Conservation (phyloP, 1,140 invertebrate species). For the Tachypleus tridentatus region DNA sequence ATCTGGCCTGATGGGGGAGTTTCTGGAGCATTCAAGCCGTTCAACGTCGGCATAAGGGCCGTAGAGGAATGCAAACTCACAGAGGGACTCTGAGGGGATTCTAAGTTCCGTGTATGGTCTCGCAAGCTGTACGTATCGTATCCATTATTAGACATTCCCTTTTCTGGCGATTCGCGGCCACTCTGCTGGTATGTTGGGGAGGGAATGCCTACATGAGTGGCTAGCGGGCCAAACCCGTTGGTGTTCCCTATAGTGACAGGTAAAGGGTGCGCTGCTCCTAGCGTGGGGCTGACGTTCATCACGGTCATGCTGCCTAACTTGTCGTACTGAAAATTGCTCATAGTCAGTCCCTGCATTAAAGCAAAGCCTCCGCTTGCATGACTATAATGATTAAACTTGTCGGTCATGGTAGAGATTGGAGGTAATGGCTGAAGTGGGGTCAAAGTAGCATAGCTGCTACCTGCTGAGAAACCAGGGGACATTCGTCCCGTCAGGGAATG, state of each 20-base stretch:
- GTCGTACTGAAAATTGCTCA: slow-evolving; percentile 29
- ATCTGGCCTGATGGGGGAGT: slow-evolving; percentile 41
- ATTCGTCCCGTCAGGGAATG: slow-evolving; percentile 29
- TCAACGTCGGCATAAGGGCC: slow-evolving; percentile 35
- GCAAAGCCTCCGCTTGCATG: slow-evolving; percentile 40
- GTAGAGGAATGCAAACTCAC: slow-evolving; percentile 33
- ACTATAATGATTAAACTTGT: slow-evolving; percentile 43
- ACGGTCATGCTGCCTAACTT: slow-evolving; percentile 42
- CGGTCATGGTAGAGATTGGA: slow-evolving; percentile 93
- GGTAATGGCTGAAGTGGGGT: slow-evolving; percentile 66
- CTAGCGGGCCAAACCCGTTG: slow-evolving; percentile 41
- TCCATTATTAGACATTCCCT: slow-evolving; percentile 52
- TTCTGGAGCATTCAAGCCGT: slow-evolving; percentile 38
- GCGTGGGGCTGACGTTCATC: slow-evolving; percentile 46
- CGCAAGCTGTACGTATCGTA: slow-evolving; percentile 47
- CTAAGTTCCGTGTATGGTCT: slow-evolving; percentile 37
- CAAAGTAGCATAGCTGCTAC: slow-evolving; percentile 73
- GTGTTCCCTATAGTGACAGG: slow-evolving; percentile 53
- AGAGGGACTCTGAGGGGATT: slow-evolving; percentile 36
- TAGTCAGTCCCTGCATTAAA: slow-evolving; percentile 54
- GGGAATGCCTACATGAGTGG: slow-evolving; percentile 32
- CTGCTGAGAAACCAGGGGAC: slow-evolving; percentile 36
- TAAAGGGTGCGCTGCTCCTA: slow-evolving; percentile 47
- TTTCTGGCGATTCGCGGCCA: slow-evolving; percentile 41
- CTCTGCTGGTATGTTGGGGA: slow-evolving; percentile 69